Evolutionary conservation across 2,888 invertebrate genomes (phyloP).

Genomic region (Pteria penguin): DNA sequence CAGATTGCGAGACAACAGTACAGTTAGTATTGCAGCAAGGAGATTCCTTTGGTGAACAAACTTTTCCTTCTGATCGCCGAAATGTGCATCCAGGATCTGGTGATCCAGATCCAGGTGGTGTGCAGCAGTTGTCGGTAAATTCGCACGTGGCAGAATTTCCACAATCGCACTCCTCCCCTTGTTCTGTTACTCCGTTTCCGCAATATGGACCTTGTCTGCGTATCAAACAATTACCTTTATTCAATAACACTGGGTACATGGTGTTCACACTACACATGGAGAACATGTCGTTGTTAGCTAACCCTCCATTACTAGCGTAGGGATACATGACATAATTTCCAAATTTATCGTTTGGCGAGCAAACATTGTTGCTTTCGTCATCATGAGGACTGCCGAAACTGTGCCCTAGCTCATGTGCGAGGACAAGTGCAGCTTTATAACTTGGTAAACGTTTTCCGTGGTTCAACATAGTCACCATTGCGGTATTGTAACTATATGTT

Average conservation of each 20-base stretch:
- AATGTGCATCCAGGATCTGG: slow-evolving; percentile 63
- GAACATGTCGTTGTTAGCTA: slow-evolving; percentile 69
- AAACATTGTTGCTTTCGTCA: slow-evolving; percentile 30
- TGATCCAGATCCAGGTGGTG: slow-evolving; percentile 53
- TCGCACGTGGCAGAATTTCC: slow-evolving; percentile 54
- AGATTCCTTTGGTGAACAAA: slow-evolving; percentile 58
- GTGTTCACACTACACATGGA: slow-evolving; percentile 66
- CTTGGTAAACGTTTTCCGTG: slow-evolving; percentile 55
- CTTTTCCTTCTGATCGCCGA: slow-evolving; percentile 52
- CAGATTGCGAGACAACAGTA: slow-evolving; percentile 23
- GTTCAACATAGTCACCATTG: slow-evolving; percentile 59
- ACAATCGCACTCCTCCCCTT: slow-evolving; percentile 71
- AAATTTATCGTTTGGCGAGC: slow-evolving; percentile 52
- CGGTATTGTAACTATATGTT: slow-evolving; percentile 65
- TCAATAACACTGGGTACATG: slow-evolving; percentile 69
- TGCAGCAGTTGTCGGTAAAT: slow-evolving; percentile 62
- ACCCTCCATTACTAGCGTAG: slow-evolving; percentile 55
- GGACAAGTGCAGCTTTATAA: slow-evolving; percentile 53
- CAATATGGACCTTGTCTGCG: slow-evolving; percentile 50
- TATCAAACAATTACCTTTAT: slow-evolving; percentile 65
- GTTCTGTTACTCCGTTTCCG: slow-evolving; percentile 69
- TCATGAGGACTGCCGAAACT: slow-evolving; percentile 74
- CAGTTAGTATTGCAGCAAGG: slow-evolving; percentile 63
- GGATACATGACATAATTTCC: slow-evolving; percentile 73
- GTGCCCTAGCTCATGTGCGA: slow-evolving; percentile 75